Evolutionary conservation across 1,140 invertebrate genomes (phyloP).

Genomic region (Penaeus chinensis): DNA sequence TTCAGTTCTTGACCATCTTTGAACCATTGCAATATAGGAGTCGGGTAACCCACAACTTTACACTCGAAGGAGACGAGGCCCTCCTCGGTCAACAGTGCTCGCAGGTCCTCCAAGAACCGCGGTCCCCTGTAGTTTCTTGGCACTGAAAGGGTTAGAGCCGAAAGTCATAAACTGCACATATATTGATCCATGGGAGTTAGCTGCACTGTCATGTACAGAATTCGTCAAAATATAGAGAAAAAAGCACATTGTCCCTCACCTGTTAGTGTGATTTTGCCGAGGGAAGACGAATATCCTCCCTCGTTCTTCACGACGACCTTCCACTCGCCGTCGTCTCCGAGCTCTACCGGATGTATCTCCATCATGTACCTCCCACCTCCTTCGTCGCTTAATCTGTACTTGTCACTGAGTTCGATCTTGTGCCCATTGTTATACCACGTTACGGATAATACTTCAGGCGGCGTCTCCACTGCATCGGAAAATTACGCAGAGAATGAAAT

Average conservation of each 20-base stretch:
- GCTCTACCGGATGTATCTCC: conserved; percentile 79
- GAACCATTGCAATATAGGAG: conserved; percentile 86
- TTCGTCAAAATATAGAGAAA: not conserved
- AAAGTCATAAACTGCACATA: conserved; percentile 1
- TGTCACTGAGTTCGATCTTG: conserved; percentile 73
- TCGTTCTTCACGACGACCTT: conserved; percentile 75
- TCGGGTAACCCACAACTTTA: conserved; percentile 91
- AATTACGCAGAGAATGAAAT: not conserved
- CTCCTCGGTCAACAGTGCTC: conserved; percentile 89
- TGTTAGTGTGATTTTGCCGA: conserved; percentile 60
- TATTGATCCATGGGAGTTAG: not conserved
- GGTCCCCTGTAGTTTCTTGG: conserved; percentile 90
- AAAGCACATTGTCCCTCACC: conserved; percentile 37
- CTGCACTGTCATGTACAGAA: not conserved
- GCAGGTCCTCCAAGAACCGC: conserved; percentile 87
- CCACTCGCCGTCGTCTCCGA: conserved; percentile 87
- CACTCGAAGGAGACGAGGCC: conserved; percentile 92
- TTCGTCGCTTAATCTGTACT: conserved; percentile 81
- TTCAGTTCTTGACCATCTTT: conserved; percentile 91
- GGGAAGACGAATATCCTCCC: conserved; percentile 75
- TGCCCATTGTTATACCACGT: conserved; percentile 87
- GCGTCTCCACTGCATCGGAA: conserved; percentile 46
- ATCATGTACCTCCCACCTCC: conserved; percentile 82
- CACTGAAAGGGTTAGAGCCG: conserved; percentile 71
- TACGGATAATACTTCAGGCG: conserved; percentile 56